Percentiles rank a stretch among this genome's conserved stretches.
Conservation (phyloP, 30 jellyfish, hydroid and myxozoan species). For the Hydractinia echinata region DNA sequence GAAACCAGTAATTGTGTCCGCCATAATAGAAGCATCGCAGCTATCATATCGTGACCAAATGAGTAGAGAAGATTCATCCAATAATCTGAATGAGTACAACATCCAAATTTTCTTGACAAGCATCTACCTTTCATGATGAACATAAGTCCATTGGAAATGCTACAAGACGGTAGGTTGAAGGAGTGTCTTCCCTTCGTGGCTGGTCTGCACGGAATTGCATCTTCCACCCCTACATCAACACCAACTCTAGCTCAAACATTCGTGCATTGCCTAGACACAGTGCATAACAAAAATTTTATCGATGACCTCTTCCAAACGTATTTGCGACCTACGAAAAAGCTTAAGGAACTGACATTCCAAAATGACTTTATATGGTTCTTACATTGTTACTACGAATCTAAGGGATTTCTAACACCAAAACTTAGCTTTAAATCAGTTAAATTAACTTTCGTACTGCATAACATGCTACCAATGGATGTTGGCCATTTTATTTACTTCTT, state of each 20-base stretch:
- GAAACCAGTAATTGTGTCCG: neutral
- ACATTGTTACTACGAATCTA: slow-evolving; percentile 1
- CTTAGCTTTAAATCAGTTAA: neutral
- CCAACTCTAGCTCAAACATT: neutral
- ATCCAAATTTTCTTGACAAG: slow-evolving; percentile 12
- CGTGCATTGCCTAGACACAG: neutral
- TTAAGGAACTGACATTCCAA: neutral
- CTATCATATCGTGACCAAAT: neutral
- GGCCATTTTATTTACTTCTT: neutral
- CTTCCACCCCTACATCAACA: neutral
- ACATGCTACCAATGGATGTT: slow-evolving; percentile 15
- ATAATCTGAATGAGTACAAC: neutral
- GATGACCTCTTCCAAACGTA: slow-evolving; percentile 2
- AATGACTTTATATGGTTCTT: neutral
- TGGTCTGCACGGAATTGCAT: slow-evolving; percentile 19
- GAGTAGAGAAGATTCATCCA: neutral
- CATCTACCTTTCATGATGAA: slow-evolving; percentile 21
- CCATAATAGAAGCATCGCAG: slow-evolving; percentile 12
- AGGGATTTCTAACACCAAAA: slow-evolving; percentile 7
- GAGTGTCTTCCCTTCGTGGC: slow-evolving; percentile 18
- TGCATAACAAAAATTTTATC: neutral
- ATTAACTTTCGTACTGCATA: neutral
- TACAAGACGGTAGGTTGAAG: neutral
- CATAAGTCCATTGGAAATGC: neutral
- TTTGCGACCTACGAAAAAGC: neutral